Conservation (phyloP, 2,113 vertebrate species). For the Anolis sagrei region DNA sequence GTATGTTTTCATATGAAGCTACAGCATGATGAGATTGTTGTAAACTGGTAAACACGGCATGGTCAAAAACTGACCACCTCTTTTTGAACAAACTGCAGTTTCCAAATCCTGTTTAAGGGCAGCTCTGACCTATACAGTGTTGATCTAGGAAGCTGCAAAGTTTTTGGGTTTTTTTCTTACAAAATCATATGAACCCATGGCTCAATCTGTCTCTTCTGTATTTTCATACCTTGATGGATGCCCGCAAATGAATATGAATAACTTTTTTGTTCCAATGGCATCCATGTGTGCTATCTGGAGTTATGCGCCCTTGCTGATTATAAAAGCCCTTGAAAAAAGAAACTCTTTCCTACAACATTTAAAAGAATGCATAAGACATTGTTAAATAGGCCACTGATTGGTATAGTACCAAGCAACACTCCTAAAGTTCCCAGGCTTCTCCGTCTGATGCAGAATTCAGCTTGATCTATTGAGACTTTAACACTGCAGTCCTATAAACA, state of each 20-base stretch:
- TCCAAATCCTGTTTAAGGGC: neutral
- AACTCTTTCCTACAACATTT: neutral
- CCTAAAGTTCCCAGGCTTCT: neutral
- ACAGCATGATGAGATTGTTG: no score
- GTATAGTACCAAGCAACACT: neutral
- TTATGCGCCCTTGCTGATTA: conserved; percentile 22
- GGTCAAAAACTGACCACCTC: neutral
- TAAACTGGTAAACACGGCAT: no score
- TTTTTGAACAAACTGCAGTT: neutral
- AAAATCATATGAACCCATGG: no score
- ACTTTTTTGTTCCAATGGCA: conserved; percentile 28
- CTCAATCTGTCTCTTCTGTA: neutral
- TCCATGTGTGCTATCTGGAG: neutral
- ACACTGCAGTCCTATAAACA: neutral
- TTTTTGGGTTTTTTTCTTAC: no score
- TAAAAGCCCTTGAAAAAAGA: conserved; percentile 3
- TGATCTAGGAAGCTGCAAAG: no score
- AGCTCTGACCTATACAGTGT: neutral
- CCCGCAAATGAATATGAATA: conserved; percentile 41
- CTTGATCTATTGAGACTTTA: conserved; percentile 31
- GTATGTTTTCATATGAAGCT: no score
- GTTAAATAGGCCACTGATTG: neutral
- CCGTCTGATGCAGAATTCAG: conserved; percentile 43
- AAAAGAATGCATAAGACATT: neutral
- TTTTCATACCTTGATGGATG: conserved; percentile 18